Evolutionary conservation across 2,797 vertebrate genomes (phyloP), one percentile per base, ranked within the genome.

Genomic region (Enteromius treurensis): DNA sequence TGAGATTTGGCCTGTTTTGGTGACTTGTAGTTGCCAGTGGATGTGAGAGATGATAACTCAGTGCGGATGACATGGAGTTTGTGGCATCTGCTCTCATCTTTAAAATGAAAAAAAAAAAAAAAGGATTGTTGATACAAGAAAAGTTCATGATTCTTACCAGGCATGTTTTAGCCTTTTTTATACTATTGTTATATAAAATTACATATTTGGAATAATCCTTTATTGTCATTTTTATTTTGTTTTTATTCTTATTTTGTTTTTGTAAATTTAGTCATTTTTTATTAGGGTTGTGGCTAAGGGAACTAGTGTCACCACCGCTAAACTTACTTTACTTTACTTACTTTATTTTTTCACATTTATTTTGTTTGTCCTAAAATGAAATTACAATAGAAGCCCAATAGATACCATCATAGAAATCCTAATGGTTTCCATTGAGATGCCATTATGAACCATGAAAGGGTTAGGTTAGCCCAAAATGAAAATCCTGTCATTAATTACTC

Each of bases 21-120:
- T 42, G 75, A 32, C 37, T 73, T 79, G 47, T 77, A 45, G 26
- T 75, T 67, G 70, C 68, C 80, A 73, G 69, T 58, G 64, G 37
- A 79, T 47, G 80, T 55, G 26, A 51, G 32, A 23, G 51, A 78
- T 70, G 68, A 82, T 82, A 75, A 82, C 51, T 74, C 65, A 45
- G 23, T 65, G 34, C 67, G 19, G 29, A 65, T 34, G 45, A 73
- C 74, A 73, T 51, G 32, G 26, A 49, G 42, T 40, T 62, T 15
- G 58, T 79, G 58, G 55, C 68, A 68, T 74, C 75, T 82, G 75
- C 75, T 79, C 80, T 55, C 60, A 68, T 37, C 15, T n/a, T 14
- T 40, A 19, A 80, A 69, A 80, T 19, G 45, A 77, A 40, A 62
- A 77, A 11, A 10, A 40, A 34, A 34, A 34, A 34, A 40, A 8